Conservation (phyloP, 2,888 invertebrate species). For the Theretra japonica region DNA sequence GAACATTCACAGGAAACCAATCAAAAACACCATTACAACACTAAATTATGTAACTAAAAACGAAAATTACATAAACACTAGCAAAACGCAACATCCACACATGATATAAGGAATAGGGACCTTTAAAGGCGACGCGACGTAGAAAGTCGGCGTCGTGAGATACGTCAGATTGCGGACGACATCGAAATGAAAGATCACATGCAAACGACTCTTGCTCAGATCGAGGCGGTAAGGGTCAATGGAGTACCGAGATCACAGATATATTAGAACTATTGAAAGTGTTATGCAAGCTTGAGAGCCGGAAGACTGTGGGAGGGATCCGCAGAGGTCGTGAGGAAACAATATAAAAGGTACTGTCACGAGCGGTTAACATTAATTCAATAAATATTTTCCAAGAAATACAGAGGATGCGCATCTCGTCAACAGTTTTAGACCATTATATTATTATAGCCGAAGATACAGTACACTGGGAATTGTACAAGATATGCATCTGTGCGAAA, state of each 20-base stretch:
- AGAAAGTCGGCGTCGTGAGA: constrained; percentile 76
- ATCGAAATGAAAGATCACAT: constrained; percentile 59
- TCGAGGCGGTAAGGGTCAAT: constrained; percentile 17
- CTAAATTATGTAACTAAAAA: not conserved
- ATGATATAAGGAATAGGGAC: constrained; percentile 34
- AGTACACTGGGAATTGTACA: too few species aligned
- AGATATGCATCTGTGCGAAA: too few species aligned
- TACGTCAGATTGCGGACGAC: constrained; percentile 64
- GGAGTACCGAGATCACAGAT: constrained; percentile 28
- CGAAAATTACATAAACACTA: constrained; percentile 7
- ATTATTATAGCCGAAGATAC: too few species aligned
- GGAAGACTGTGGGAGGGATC: not conserved
- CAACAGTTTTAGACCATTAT: not conserved
- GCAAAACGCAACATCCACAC: not conserved
- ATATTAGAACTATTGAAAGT: constrained; percentile 25
- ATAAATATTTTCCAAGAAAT: not conserved
- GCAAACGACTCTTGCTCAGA: constrained; percentile 38
- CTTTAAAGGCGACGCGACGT: constrained; percentile 61
- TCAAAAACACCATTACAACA: not conserved
- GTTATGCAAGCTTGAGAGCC: constrained; percentile 6
- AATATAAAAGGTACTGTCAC: not conserved
- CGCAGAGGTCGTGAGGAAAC: constrained; percentile 14
- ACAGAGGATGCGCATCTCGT: not conserved
- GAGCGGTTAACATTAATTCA: too few species aligned
- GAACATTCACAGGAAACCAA: constrained; percentile 12